Percentiles rank a stretch among this genome's conserved stretches.
These are phyloP conservation scores for Diacarnus erythraeanus DNA, from an alignment of 37 sponge, comb jelly and placozoan species.

Conservation along the genomic window DNA sequence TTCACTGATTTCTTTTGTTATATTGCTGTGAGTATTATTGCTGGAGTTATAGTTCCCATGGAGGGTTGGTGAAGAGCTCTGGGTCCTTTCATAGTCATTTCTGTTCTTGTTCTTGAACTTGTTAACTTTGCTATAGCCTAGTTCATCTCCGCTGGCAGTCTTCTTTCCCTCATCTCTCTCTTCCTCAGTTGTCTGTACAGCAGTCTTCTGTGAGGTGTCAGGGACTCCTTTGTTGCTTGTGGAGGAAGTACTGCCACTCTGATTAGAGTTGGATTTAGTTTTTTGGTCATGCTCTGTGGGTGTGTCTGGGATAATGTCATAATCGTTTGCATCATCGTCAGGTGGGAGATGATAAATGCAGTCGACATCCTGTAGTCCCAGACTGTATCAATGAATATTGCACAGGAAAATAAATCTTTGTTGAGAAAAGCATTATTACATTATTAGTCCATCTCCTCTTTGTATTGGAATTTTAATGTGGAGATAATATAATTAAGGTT, in stretches of 20 bases:
- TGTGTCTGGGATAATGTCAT: background rate
- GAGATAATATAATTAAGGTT: too few relatives aligned
- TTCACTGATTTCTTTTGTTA: background rate
- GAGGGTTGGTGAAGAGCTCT: background rate
- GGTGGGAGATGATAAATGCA: background rate
- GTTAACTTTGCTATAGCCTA: background rate
- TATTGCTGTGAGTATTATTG: background rate
- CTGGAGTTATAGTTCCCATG: background rate
- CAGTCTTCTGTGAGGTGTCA: background rate
- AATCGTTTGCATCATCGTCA: conserved; percentile 8
- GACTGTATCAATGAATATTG: too few relatives aligned
- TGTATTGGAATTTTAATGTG: too few relatives aligned
- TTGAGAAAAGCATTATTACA: too few relatives aligned
- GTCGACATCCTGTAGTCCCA: too few relatives aligned
- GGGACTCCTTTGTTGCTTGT: background rate
- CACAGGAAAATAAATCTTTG: too few relatives aligned
- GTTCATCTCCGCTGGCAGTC: background rate
- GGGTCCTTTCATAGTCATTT: background rate
- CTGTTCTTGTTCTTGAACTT: background rate
- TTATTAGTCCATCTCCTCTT: too few relatives aligned
- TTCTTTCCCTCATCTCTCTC: background rate
- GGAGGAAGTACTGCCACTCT: background rate
- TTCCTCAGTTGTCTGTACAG: background rate
- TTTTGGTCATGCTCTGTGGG: background rate
- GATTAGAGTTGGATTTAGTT: background rate